Base-by-base conservation (phyloP, 1,140 invertebrate genomes). In the Drosophila willistoni region DNA sequence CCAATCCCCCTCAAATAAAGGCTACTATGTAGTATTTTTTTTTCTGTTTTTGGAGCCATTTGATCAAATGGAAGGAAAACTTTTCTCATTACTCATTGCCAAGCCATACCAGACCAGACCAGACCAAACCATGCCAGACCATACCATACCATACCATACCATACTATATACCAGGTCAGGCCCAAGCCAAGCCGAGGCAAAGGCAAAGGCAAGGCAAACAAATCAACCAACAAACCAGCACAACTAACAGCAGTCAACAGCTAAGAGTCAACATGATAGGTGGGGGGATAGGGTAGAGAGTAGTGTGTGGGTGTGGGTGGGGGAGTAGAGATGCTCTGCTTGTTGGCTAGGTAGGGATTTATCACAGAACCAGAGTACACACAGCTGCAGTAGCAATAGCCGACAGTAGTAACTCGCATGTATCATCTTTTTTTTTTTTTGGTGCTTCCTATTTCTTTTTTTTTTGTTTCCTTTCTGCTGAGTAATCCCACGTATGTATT, bases 31-130 rank as follows among this genome's bases (percentile, higher is more conserved):
- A 87, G 3, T 39, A 12, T 12, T 87, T 86, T 86, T 77, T 56
- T 25, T 13, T 39, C 9, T 13, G 79, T 86, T 86, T 77, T 56
- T 6, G 56, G 82, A 76, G 75, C 83, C 76, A 82, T 87, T 86
- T 86, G 82, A 86, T 86, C 82, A 86, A 86, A 86, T 86, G 82
- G 83, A 86, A 87, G 68, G 85, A 87, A 87, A 87, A 87, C 83
- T 87, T 87, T 87, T 87, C 83, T 87, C 83, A 87, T 87, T 87
- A 87, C 83, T 87, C 83, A 87, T 87, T 87, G 84, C 80, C 81
- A 79, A 83, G 80, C 78, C 64, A 74, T 77, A 70, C 68, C 79
- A 85, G 70, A 77, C 73, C 44, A 47, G 17, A 19, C 19, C 19
- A 19, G 19, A 22, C 19, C 19, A 22, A 2, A 22, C 19, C 19